phyloP scores from a whole-genome alignment of 2,113 vertebrate species.

The Pachycephala philippinensis region DNA sequence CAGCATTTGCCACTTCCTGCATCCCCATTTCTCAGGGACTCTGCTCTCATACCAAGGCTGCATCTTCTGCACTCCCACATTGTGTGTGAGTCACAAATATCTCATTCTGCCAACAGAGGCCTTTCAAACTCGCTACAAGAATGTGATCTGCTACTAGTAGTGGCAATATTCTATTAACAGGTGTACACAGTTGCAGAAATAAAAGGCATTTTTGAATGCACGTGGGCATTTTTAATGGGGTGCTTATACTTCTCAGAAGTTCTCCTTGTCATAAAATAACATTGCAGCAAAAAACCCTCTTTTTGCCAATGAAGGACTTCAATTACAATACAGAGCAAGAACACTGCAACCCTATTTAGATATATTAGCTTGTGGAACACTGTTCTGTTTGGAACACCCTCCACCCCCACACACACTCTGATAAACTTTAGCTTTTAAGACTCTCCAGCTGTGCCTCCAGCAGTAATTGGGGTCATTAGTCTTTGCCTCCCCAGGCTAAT shows the following conservation, averaged over 20 bases:
- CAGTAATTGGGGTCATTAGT: conserved; percentile 45
- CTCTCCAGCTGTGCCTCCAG: conserved; percentile 9
- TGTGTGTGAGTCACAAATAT: background rate
- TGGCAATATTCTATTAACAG: background rate
- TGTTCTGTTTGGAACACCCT: background rate
- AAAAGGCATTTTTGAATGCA: background rate
- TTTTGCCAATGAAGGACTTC: background rate
- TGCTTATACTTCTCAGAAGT: background rate
- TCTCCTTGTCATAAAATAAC: background rate
- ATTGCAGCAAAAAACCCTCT: accelerated
- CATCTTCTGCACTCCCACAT: background rate
- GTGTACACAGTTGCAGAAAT: background rate
- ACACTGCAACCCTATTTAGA: background rate
- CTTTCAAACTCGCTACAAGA: background rate
- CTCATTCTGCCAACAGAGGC: background rate
- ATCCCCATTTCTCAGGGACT: background rate
- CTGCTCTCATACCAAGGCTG: background rate
- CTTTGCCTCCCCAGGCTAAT: conserved; percentile 35
- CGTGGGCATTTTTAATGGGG: accelerated
- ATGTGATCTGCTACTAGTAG: background rate
- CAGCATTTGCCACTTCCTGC: background rate
- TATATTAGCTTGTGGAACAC: background rate
- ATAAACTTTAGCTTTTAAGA: conserved; percentile 45
- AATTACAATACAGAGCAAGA: background rate
- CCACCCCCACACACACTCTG: background rate